Evolutionary conservation across 2,888 invertebrate genomes (phyloP), one percentile per base, ranked within the genome.

Genomic region (Rutpela maculata): DNA sequence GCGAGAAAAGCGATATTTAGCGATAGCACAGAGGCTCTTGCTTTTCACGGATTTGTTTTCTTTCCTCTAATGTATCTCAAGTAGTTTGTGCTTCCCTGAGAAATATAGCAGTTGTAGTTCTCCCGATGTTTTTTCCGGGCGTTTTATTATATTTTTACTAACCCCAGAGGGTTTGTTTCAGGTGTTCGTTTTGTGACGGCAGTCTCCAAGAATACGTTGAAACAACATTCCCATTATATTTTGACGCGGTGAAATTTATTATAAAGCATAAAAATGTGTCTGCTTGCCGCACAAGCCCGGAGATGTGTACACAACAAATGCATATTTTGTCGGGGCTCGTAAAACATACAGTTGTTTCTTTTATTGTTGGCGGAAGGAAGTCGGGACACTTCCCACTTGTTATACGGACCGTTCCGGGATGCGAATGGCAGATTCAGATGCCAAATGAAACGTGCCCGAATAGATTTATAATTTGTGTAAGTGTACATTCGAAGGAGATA

Each of bases 201-300:
- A 50, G 15, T n/a, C 3, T 3, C n/a, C n/a, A 50, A 50, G 15
- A 17, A 50, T 50, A 50, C 50, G 50, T 50, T 50, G 22, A 2
- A 59, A 59, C 11, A 22, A 59, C 59, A 22, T 59, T 59, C 15
- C 59, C 59, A 59, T 59, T 59, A 59, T 57, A 57, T 57, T 57
- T 57, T 57, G 57, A 57, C 59, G 59, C 22, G 59, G 2, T 2
- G 19, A 59, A 59, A 59, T 59, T 59, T 59, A 59, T 19, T 19
- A 19, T 19, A 19, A 59, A 19, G 19, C 19, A 22, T 59, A 59
- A 59, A 22, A 19, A 59, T 59, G 59, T 22, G 19, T 22, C 59
- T 59, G 18, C 19, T 19, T 59, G 18, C 19, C 59, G 7, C 19
- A 15, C 59, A 5, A 59, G 18, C 22, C 10, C 11, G 59, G 59